Evolutionary conservation across 2,888 invertebrate species (phyloP).

Genomic region (Scelioninae gen. 2): DNA sequence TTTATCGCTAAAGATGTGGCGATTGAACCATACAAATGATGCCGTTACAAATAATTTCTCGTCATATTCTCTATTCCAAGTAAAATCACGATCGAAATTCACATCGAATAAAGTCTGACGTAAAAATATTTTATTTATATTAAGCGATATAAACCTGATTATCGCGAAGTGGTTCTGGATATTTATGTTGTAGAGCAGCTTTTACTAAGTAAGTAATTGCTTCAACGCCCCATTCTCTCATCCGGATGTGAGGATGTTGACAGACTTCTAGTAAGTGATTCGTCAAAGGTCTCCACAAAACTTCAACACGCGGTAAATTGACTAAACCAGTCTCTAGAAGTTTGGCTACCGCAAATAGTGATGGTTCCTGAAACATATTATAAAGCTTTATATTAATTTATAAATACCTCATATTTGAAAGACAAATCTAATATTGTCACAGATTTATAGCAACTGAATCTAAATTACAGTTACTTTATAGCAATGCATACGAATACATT

Average conservation of each 20-base stretch:
- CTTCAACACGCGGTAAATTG: slow-evolving; percentile 94
- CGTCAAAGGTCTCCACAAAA: slow-evolving; percentile 95
- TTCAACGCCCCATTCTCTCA: slow-evolving; percentile 99
- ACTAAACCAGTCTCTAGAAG: slow-evolving; percentile 97
- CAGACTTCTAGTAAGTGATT: slow-evolving; percentile 97
- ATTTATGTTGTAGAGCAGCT: slow-evolving; percentile 91
- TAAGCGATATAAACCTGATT: slow-evolving; percentile 81
- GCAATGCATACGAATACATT: no score
- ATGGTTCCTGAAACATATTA: slow-evolving; percentile 89
- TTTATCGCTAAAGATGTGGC: no score
- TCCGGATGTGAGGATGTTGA: slow-evolving; percentile 94
- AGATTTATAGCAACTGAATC: no score
- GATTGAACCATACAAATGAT: no score
- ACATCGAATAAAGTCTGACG: no score
- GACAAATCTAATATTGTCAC: no score
- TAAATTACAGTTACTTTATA: no score
- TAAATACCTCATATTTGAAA: no score
- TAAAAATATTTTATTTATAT: neutral
- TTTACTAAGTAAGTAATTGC: slow-evolving; percentile 96
- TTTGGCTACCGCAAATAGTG: slow-evolving; percentile 97
- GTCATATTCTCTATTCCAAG: no score
- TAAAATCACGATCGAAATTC: no score
- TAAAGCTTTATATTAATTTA: no score
- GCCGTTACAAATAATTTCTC: no score
- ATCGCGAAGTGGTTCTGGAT: slow-evolving; percentile 87